phyloP scores from a whole-genome alignment of 1,140 invertebrate species.

The Caerostris darwini region DNA sequence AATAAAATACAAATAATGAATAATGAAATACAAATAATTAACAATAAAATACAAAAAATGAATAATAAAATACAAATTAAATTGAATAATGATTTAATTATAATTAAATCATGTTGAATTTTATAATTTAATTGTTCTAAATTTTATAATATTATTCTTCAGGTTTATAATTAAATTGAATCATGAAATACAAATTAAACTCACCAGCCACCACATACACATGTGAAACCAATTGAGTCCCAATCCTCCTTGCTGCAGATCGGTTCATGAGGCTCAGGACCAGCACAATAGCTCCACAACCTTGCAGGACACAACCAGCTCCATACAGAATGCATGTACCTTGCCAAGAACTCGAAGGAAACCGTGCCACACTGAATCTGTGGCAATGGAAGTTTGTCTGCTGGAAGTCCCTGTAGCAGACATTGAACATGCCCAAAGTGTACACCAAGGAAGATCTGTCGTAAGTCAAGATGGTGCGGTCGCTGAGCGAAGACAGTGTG shows the following conservation, averaged over 20 bases:
- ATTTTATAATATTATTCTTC: too few relatives aligned
- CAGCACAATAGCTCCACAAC: constrained; percentile 45
- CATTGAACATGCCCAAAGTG: constrained; percentile 69
- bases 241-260: not conserved
- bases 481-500: not conserved
- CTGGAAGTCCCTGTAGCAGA: constrained; percentile 64
- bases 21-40: too few relatives aligned
- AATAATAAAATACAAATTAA: too few relatives aligned
- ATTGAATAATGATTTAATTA: too few relatives aligned
- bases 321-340: constrained; percentile 69
- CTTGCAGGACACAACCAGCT: constrained; percentile 64
- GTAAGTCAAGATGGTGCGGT: constrained; percentile 54
- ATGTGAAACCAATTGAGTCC: constrained; percentile 11
- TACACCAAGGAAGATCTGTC: constrained; percentile 65
- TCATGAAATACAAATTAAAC: not conserved
- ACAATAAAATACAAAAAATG: too few relatives aligned
- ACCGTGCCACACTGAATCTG: constrained; percentile 32
- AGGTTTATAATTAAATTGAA: too few relatives aligned
- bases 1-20: too few relatives aligned
- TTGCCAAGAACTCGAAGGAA: constrained; percentile 72
- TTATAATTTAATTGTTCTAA: too few relatives aligned
- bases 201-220: constrained; percentile 63
- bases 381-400: constrained; percentile 63
- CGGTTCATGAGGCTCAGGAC: constrained; percentile 24
- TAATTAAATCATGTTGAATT: too few relatives aligned